Evolutionary conservation across 2,888 invertebrate species (phyloP).

Genomic region (Ophion ventricosus): DNA sequence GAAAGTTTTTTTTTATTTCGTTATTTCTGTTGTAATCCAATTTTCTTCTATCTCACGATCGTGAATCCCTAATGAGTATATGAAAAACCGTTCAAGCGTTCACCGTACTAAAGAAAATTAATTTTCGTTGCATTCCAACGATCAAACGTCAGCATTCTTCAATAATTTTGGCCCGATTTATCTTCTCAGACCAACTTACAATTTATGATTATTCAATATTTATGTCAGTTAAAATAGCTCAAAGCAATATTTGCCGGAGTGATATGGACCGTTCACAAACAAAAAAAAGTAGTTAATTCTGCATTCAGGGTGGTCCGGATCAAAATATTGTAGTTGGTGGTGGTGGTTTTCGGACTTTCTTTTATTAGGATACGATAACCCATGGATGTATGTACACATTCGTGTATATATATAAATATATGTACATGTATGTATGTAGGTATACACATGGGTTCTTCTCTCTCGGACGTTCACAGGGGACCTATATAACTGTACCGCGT

Average conservation of each 20-base stretch:
- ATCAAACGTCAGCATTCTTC: too few species aligned
- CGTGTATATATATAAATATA: not conserved
- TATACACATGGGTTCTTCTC: slow-evolving; percentile 35
- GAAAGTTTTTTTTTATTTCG: too few species aligned
- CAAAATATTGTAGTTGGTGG: not conserved
- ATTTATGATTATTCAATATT: slow-evolving; percentile 21
- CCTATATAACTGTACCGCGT: slow-evolving; percentile 85
- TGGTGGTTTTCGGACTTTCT: not conserved
- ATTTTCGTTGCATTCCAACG: too few species aligned
- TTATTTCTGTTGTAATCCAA: too few species aligned
- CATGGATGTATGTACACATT: not conserved
- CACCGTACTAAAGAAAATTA: too few species aligned
- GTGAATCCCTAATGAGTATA: too few species aligned
- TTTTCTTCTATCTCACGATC: too few species aligned
- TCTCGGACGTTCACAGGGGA: slow-evolving; percentile 75
- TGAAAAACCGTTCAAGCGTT: too few species aligned
- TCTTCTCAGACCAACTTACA: not conserved
- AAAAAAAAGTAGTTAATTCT: not conserved
- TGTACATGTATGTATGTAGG: slow-evolving; percentile 9
- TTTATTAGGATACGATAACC: slow-evolving; percentile 13
- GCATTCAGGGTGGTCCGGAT: not conserved
- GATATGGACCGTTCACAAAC: not conserved
- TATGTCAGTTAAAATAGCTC: not conserved
- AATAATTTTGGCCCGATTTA: not conserved
- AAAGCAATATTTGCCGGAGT: not conserved